Base-by-base conservation (phyloP, 1,140 invertebrate species). In the Drosophila nigrodunni region DNA sequence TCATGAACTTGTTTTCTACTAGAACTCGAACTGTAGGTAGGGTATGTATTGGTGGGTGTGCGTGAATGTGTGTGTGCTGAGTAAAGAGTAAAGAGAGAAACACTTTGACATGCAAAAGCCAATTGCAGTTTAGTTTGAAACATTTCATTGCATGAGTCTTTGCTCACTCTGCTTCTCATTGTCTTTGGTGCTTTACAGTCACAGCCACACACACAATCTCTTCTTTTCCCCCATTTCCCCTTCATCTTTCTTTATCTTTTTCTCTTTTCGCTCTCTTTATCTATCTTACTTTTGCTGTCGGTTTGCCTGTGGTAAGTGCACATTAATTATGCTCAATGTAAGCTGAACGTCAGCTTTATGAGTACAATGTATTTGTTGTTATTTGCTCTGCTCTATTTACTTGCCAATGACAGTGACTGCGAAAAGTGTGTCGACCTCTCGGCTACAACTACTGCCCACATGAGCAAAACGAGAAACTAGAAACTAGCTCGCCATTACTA, bases 401-500 rank as follows among this genome's bases (percentile, higher is more conserved):
- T 65, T 67, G 83, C 77, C 85, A 87, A 74, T 88, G 85, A 83
- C 80, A 88, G 80, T 88, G 82, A 82, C 67, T 82, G 58, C 78
- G 41, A 71, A 82, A 87, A 77, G 83, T 87, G 44, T 88, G 85
- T 80, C 83, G 83, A 80, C 83, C 83, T 82, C 82, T 69, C 1
- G 18, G 2, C 50, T 30, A 30, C 25, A 30, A 30, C 25, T 25
- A 58, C 62, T 78, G 82, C 78, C 82, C 82, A 87, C 82, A 76
- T 64, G 69, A n/a, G 60, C 37, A 21, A 43, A 46, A n/a, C 25
- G 25, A 30, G 25, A 30, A 30, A 30, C 25, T 30, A 30, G 13
- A 74, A 88, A 83, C 80, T 80, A 80, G 85, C 80, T 87, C 72
- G 60, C 60, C 60, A 44, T 57, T 65, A 61, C 55, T 46, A 34